A percentile compares a stretch with the other conserved stretches of the same genome.
Evolutionary conservation across 2,797 vertebrate species (phyloP).

Genomic region (Craterocephalus amniculus): DNA sequence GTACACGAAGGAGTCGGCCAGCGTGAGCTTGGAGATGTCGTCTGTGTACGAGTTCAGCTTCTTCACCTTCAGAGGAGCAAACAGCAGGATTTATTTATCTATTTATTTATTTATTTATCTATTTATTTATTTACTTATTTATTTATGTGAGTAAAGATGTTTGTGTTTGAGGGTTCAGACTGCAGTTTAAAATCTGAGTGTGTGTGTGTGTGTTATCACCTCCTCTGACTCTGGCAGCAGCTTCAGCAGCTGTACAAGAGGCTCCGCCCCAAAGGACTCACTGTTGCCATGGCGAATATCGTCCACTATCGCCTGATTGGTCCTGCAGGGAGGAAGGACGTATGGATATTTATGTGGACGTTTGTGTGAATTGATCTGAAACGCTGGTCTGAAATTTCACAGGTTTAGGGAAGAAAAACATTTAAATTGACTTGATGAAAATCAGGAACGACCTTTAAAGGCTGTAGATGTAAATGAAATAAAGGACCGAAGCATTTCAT

Average conservation of each 20-base stretch:
- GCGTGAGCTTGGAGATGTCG: constrained; percentile 86
- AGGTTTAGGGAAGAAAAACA: too few relatives aligned
- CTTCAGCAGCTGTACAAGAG: constrained; percentile 90
- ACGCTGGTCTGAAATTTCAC: too few relatives aligned
- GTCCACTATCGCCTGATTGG: constrained; percentile 87
- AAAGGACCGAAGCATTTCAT: too few relatives aligned
- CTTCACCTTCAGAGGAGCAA: constrained; percentile 81
- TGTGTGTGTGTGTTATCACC: constrained; percentile 72
- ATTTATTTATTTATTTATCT: too few relatives aligned
- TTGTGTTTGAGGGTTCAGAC: neutral
- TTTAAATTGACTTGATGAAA: too few relatives aligned
- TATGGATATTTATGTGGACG: too few relatives aligned
- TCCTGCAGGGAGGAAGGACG: constrained; percentile 69
- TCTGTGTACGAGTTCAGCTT: constrained; percentile 87
- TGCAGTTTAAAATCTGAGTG: constrained; percentile 9
- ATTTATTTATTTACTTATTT: neutral
- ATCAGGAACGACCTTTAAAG: too few relatives aligned
- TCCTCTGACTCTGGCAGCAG: constrained; percentile 91
- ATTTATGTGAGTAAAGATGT: too few relatives aligned
- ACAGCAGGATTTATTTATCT: neutral
- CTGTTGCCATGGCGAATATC: constrained; percentile 88
- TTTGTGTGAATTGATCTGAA: too few relatives aligned
- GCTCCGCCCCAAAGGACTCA: constrained; percentile 85
- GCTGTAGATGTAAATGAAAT: too few relatives aligned
- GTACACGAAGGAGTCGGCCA: constrained; percentile 91